Evolutionary conservation across 2,888 invertebrate genomes (phyloP), one percentile per base, ranked within the genome.

Genomic region (Embidobia sp.): DNA sequence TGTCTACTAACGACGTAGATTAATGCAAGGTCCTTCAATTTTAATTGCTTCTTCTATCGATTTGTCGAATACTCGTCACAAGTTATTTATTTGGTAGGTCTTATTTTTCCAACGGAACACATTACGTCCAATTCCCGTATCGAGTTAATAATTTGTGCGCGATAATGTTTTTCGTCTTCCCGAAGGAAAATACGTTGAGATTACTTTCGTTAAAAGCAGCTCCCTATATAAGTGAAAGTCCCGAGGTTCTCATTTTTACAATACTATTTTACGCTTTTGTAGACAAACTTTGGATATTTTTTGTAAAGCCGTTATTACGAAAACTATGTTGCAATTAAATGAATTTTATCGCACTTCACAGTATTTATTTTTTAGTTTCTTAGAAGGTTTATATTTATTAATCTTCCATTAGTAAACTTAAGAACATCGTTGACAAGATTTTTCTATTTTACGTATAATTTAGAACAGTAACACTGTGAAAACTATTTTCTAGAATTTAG

Each of bases 91-190:
- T 35, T 8, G 11, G 46, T 15, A 13, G 29, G 26, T 13, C 18
- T 8, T 27, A 33, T 48, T 69, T 42, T 46, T 69, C 42, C 49
- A 35, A n/a, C 33, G 8, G 11, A 69, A 59, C 69, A 29, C 49
- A 59, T 49, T 69, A 59, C 49, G 27, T 26, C 33, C 69, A 44
- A 69, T 59, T 59, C 69, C 51, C 69, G 33, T 51, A 59, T 59
- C 59, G 69, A 57, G 42, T 69, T 69, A 67, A 69, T 69, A 69
- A 69, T 69, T 69, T 59, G 69, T 46, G 35, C 57, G 46, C 49
- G 44, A 59, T 69, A 69, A 69, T 59, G 69, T 42, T 59, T 59
- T 59, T 48, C 44, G 49, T 69, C 46, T 42, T 49, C 59, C 69
- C 59, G n/a, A 6, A 49, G 49, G 49, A 42, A 49, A 59, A 37